Conservation (phyloP, 35 echinoderm and acorn worm genomes). For the Apostichopus parvimensis region DNA sequence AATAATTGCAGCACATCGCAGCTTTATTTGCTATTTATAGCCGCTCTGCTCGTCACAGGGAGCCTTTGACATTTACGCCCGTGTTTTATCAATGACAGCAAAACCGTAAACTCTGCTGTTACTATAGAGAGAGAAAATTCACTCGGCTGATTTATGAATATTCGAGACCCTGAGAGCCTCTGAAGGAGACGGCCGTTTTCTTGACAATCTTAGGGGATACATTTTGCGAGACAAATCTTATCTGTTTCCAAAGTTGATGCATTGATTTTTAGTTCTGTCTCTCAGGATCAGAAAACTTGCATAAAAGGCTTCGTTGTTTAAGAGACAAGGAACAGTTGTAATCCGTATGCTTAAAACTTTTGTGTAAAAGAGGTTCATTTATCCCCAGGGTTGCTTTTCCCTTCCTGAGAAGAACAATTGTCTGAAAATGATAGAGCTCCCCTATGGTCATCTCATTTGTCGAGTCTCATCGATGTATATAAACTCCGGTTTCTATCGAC, state of each 20-base stretch:
- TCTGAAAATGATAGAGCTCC: not conserved
- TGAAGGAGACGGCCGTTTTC: conserved; percentile 12
- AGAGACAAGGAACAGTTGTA: not conserved
- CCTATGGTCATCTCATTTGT: too few species aligned
- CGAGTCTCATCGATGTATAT: too few species aligned
- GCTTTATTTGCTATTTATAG: conserved; percentile 63
- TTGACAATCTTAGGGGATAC: conserved; percentile 41
- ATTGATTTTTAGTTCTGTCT: conserved; percentile 19
- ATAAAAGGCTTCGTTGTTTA: not conserved
- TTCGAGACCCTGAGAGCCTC: conserved; percentile 24
- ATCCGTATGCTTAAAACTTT: not conserved
- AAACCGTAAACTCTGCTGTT: conserved; percentile 36
- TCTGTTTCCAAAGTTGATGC: conserved; percentile 23
- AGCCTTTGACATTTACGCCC: conserved; percentile 56
- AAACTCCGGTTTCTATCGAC: too few species aligned
- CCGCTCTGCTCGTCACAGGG: conserved; percentile 23
- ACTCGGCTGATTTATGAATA: conserved; percentile 40
- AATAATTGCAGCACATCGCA: conserved; percentile 41
- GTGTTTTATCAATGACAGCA: conserved; percentile 55
- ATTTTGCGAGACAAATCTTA: conserved; percentile 47
- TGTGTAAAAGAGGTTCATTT: not conserved
- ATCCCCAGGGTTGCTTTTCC: not conserved
- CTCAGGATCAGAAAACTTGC: not conserved
- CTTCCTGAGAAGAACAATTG: not conserved
- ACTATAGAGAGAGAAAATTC: conserved; percentile 13